Base-by-base conservation (phyloP, 2,888 invertebrate genomes). In the Ypsolopha sequella region DNA sequence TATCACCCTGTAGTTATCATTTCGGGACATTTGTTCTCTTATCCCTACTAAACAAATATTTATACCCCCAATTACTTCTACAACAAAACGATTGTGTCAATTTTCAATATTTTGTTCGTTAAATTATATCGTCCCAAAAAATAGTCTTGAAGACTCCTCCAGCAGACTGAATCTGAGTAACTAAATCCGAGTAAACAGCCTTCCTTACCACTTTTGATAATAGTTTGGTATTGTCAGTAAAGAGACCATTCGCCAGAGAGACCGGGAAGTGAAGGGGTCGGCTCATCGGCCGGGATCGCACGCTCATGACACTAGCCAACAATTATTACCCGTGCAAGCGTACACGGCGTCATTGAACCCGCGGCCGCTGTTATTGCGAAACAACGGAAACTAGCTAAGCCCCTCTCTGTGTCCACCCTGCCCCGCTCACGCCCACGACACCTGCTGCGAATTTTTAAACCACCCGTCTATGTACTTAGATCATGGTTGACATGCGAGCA, bases 391-490 rank as follows among this genome's bases (percentile, higher is more conserved):
- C 84, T 79, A 80, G 84, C 80, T 79, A 69, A 62, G 63, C 58
- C 58, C 58, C 58, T 61, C 56, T 54, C 57, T 55, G 57, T 56
- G 56, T 56, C 57, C 60, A 52, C 56, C 54, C 56, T 61, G 51
- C 57, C 55, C 52, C 60, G 54, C 64, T 56, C 58, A 33, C 39
- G 9, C 50, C 38, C 14, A 11, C 24, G 62, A 73, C 79, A 84
- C 85, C 82, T 85, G 84, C 77, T 70, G 76, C 78, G 85, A 84
- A 84, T 85, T 80, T 80, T 78, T 76, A 82, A 80, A 82, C 77
- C 80, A 36, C 81, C 80, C 24, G 24, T 24, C 24, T 24, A 24
- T 24, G 24, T 24, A 24, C 24, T 24, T 85, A 81, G 84, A 82
- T 84, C 68, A 80, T 81, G 76, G 74, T 81, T 36, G 38, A 10